Percentiles rank a stretch among this genome's conserved stretches.
These are phyloP conservation scores for Urosaurus nigricauda DNA, from an alignment of 2,797 vertebrate species.

Conservation along the genomic window DNA sequence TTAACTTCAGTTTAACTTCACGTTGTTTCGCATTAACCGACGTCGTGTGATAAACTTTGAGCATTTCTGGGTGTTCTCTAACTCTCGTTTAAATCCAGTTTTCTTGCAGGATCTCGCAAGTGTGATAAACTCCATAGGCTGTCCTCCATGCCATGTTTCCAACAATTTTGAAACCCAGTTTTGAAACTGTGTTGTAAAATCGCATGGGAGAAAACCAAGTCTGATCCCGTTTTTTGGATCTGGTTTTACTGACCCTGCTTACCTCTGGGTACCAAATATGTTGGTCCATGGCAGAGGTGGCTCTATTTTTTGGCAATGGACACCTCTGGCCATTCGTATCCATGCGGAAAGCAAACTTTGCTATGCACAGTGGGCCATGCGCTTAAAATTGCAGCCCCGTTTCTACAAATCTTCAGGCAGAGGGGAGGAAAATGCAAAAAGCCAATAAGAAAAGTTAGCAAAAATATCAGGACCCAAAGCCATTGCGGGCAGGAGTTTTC, in stretches of 20 bases:
- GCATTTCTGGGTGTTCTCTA: too few species aligned
- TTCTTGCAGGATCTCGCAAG: too few species aligned
- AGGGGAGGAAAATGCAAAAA: too few species aligned
- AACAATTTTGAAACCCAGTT: not conserved
- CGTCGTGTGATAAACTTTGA: too few species aligned
- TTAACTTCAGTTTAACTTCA: too few species aligned
- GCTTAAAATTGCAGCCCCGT: not conserved
- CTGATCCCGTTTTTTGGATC: not conserved
- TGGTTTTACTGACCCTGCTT: not conserved
- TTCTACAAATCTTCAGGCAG: not conserved
- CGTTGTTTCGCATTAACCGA: too few species aligned
- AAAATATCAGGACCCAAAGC: not conserved
- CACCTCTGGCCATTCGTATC: not conserved
- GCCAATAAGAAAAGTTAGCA: not conserved
- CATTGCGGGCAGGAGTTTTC: too few species aligned
- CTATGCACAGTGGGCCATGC: too few species aligned
- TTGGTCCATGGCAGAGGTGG: not conserved
- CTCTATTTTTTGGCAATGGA: too few species aligned
- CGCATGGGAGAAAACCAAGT: not conserved
- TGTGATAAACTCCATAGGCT: too few species aligned
- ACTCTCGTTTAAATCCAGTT: too few species aligned
- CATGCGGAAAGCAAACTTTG: not conserved
- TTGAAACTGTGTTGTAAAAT: not conserved
- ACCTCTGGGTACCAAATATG: not conserved
- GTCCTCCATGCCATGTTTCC: not conserved